Conservation (phyloP, 1,140 invertebrate genomes). For the Nixonia krombeini region DNA sequence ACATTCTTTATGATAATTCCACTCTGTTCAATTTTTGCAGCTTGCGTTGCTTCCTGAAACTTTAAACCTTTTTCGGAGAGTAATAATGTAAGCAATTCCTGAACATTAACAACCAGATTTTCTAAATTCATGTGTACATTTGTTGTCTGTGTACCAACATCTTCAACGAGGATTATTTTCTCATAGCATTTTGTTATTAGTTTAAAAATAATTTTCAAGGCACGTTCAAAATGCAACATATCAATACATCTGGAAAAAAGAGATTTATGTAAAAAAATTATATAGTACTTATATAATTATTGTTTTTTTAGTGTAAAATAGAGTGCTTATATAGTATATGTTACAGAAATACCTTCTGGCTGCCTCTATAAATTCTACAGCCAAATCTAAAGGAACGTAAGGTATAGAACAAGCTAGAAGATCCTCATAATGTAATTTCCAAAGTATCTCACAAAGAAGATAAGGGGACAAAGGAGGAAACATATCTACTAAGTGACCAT, state of each 20-base stretch:
- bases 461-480: slow-evolving; percentile 63
- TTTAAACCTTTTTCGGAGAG: slow-evolving; percentile 33
- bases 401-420: slow-evolving; percentile 55
- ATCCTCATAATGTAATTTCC: slow-evolving; percentile 55
- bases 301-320: no score
- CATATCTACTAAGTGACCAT: slow-evolving; percentile 58
- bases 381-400: slow-evolving; percentile 60
- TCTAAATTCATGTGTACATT: slow-evolving; percentile 32
- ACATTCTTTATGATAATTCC: slow-evolving; percentile 56
- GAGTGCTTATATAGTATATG: no score
- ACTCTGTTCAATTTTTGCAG: slow-evolving; percentile 34
- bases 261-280: no score
- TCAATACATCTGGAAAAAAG: slow-evolving; percentile 47
- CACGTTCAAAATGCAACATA: slow-evolving; percentile 50
- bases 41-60: slow-evolving; percentile 13
- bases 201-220: slow-evolving; percentile 24
- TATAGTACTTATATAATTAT: no score
- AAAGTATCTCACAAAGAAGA: slow-evolving; percentile 61
- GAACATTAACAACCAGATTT: slow-evolving; percentile 36
- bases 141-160: slow-evolving; percentile 35
- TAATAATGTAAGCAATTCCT: slow-evolving; percentile 52
- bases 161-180: slow-evolving; percentile 45
- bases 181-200: slow-evolving; percentile 44
- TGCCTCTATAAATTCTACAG: slow-evolving; percentile 54
- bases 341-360: slow-evolving; percentile 37